Conservation (phyloP, 2,797 vertebrate genomes). For the Prionace glauca region DNA sequence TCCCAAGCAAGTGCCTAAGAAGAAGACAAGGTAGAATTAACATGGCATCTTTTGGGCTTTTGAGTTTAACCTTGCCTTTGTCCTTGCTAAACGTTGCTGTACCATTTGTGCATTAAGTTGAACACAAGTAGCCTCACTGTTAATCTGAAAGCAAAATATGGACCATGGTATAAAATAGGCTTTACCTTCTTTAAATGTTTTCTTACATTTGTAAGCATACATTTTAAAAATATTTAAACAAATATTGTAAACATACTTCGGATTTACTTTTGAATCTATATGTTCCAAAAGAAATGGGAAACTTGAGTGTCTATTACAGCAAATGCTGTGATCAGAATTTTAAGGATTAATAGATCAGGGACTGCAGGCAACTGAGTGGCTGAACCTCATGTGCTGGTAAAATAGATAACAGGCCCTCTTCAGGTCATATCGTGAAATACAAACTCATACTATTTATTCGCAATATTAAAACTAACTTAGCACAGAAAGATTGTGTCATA, state of each 20-base stretch:
- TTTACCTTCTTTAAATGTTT: background rate
- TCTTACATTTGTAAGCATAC: background rate
- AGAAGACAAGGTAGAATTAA: too few species aligned
- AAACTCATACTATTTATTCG: background rate
- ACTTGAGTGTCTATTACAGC: background rate
- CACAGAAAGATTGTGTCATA: background rate
- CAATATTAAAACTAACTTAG: background rate
- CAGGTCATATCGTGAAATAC: background rate
- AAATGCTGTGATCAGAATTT: background rate
- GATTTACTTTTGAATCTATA: background rate
- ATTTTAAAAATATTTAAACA: background rate
- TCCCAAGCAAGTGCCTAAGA: background rate
- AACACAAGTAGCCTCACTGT: too few species aligned
- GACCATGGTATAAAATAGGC: background rate
- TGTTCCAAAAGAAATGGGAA: background rate
- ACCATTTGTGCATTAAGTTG: too few species aligned
- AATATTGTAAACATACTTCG: background rate
- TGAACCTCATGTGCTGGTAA: background rate
- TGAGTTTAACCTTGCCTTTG: too few species aligned
- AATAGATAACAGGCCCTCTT: too few species aligned
- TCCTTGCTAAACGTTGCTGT: too few species aligned
- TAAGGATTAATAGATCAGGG: background rate
- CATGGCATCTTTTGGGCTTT: too few species aligned
- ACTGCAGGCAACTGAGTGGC: background rate
- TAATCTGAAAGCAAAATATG: background rate